A percentile compares a stretch with the other conserved stretches of the same genome.
These are phyloP conservation scores for Psittacula derbiana DNA, from an alignment of 2,797 vertebrate species.

Conservation along the genomic window DNA sequence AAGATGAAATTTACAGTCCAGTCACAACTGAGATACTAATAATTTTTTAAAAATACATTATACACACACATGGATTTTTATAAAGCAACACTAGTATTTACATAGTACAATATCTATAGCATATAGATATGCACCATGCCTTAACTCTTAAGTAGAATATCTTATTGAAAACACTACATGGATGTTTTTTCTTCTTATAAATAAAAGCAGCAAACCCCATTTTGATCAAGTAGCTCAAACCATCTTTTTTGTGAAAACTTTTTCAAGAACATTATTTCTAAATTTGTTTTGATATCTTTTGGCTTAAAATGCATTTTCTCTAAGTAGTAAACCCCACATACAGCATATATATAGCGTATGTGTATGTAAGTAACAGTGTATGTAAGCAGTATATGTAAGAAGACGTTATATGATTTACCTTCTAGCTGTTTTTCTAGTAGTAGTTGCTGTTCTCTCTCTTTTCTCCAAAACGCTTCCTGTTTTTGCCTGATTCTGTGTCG, in stretches of 20 bases:
- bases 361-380: background rate
- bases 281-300: background rate
- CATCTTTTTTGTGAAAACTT: background rate
- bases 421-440: constrained; percentile 91
- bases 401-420: constrained; percentile 63
- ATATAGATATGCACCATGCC: background rate
- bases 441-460: constrained; percentile 91
- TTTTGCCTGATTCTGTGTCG: constrained; percentile 96
- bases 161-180: background rate
- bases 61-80: background rate
- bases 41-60: background rate
- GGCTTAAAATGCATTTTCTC: background rate
- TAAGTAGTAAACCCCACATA: background rate
- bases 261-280: background rate
- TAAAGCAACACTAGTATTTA: background rate
- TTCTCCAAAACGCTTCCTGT: constrained; percentile 96
- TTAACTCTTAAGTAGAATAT: background rate
- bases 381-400: background rate
- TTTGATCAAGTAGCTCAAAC: background rate
- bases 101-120: background rate
- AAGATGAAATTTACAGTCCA: background rate
- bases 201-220: background rate
- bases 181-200: background rate
- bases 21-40: background rate
- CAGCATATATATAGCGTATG: background rate